Evolutionary conservation across 2,797 vertebrate species (phyloP), one percentile per base, ranked within the genome.

Genomic region (Mormyrus hasselquistii): DNA sequence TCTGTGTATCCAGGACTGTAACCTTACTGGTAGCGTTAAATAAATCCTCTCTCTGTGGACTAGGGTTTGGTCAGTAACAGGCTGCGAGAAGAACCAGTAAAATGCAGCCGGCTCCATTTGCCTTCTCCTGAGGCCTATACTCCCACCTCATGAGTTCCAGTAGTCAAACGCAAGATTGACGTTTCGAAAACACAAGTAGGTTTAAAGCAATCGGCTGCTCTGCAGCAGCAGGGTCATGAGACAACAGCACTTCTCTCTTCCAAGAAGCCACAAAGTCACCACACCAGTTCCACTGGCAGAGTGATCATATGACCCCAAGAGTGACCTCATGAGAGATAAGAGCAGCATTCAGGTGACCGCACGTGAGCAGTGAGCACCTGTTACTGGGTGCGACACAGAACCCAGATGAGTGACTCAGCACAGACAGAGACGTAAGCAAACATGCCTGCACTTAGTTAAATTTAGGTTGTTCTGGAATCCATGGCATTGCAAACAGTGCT

Each of bases 241-340:
- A 38, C 29, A 73, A 16, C 12, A 38, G 65, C 12, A 73, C 4
- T 73, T 73, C 29, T 34, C 29, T 38, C 65, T 7, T 73, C 29
- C 65, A 73, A 73, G 29, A 34, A 69, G 29, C 25, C 25, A 34
- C 65, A 73, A 73, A 79, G 16, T 16, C 16, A 79, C 6, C 73
- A 47, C 19, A 41, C 38, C 34, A 44, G 34, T 19, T 79, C 12
- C 12, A 19, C 73, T 19, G 2, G 73, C 73, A 79, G 73, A n/a
- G 7, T 44, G 34, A 47, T 79, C 73, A 47, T 3, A 79, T 79
- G 38, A 79, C 73, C 14, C 73, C 14, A 41, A 38, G 10, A 38
- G 19, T 79, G n/a, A 79, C 73, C 38, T n/a, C 73, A 79, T 41
- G 73, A 19, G 73, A 79, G 73, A 79, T 79, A 79, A 79, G 73